phyloP scores from a whole-genome alignment of 2,113 vertebrate species.

The Toxotes jaculatrix region DNA sequence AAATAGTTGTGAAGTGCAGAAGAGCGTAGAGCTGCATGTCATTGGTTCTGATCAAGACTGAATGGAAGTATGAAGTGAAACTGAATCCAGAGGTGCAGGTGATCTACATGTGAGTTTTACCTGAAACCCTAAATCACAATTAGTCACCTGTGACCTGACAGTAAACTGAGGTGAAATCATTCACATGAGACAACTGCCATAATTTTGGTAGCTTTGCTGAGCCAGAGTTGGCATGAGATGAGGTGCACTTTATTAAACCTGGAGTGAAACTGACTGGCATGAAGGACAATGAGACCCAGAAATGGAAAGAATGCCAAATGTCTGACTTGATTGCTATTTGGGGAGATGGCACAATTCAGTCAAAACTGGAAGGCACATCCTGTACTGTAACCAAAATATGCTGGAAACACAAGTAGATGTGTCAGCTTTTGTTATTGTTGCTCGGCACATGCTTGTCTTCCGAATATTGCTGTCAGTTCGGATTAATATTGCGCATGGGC shows the following conservation, averaged over 20 bases:
- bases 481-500: slow-evolving; percentile 36
- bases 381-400: slow-evolving; percentile 34
- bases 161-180: slow-evolving; percentile 18
- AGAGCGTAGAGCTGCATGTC: no score
- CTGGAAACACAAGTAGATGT: slow-evolving; percentile 46
- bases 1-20: no score
- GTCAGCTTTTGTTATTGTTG: slow-evolving; percentile 34
- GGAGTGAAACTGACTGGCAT: slow-evolving; percentile 37
- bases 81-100: background rate
- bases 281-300: slow-evolving; percentile 56
- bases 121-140: background rate
- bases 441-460: slow-evolving; percentile 18
- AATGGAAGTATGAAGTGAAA: background rate
- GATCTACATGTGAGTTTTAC: background rate
- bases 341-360: slow-evolving; percentile 39
- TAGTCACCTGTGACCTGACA: no score
- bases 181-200: slow-evolving; percentile 32
- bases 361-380: slow-evolving; percentile 41
- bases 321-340: slow-evolving; percentile 43
- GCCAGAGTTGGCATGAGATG: slow-evolving; percentile 42
- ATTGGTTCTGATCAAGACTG: background rate
- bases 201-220: slow-evolving; percentile 18
- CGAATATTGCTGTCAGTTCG: slow-evolving; percentile 39
- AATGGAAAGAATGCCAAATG: slow-evolving; percentile 38
- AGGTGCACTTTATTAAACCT: slow-evolving; percentile 44